Percentiles rank a stretch among this genome's conserved stretches.
phyloP scores from a whole-genome alignment of 2,113 vertebrate species.

The Pheucticus melanocephalus region DNA sequence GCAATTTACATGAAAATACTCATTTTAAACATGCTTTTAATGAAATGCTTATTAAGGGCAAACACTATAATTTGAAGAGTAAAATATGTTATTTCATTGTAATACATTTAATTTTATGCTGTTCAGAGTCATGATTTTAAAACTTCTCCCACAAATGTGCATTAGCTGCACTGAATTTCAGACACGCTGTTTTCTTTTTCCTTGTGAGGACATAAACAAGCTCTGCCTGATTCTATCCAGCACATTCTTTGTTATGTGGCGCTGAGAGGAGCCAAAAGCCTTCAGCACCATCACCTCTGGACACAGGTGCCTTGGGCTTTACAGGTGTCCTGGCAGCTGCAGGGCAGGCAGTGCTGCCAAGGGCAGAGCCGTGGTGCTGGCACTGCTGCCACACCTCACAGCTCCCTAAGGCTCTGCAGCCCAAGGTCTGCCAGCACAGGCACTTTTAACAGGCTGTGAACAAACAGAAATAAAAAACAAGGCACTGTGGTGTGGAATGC shows the following conservation, averaged over 20 bases:
- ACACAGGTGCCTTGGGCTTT: neutral
- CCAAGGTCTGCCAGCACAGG: neutral
- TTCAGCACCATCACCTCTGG: neutral
- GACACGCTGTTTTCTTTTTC: neutral
- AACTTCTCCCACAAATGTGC: neutral
- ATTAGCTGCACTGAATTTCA: neutral
- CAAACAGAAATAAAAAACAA: neutral
- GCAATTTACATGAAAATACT: conserved; percentile 20
- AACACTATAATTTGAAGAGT: neutral
- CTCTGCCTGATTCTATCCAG: neutral
- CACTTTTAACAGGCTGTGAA: neutral
- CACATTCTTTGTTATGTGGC: neutral
- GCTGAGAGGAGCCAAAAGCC: neutral
- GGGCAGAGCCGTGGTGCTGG: neutral
- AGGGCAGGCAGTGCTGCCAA: neutral
- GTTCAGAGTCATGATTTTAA: neutral
- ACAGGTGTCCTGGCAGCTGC: neutral
- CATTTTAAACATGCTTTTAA: neutral
- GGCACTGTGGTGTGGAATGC: neutral
- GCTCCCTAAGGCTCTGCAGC: neutral
- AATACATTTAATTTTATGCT: neutral
- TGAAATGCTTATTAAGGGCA: conserved; percentile 24
- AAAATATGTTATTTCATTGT: neutral
- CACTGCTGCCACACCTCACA: rapidly evolving
- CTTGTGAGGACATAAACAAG: neutral